These are phyloP conservation scores for Bombus impatiens DNA, from an alignment of 1,140 invertebrate species.

Conservation along the genomic window DNA sequence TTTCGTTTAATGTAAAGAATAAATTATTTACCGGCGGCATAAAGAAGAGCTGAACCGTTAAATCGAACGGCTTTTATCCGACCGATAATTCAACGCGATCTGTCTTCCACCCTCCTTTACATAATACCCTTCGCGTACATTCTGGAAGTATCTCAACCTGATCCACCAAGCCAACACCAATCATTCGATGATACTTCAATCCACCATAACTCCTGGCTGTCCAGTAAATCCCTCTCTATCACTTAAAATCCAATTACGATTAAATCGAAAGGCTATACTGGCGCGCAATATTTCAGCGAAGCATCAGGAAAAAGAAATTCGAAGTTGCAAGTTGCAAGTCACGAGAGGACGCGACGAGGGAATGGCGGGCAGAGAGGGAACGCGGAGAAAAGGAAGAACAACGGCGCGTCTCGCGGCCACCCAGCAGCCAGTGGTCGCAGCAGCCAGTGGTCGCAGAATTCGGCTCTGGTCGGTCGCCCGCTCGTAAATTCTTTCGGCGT, in stretches of 20 bases:
- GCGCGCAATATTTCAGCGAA: constrained; percentile 18
- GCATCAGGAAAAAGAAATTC: constrained; percentile 24
- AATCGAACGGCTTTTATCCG: not conserved
- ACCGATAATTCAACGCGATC: not conserved
- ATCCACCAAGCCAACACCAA: constrained; percentile 3
- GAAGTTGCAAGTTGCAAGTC: constrained; percentile 23
- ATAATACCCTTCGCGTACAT: not conserved
- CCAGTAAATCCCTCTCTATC: constrained; percentile 14
- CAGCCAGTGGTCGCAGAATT: constrained; percentile 12
- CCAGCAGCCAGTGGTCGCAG: constrained; percentile 22
- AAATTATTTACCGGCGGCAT: not conserved
- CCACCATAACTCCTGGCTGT: constrained; percentile 17
- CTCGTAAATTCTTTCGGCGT: constrained; percentile 47
- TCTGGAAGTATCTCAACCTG: constrained; percentile 1
- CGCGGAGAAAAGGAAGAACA: constrained; percentile 16
- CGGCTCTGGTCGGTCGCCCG: constrained; percentile 1
- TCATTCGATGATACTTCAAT: constrained; percentile 24
- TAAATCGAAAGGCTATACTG: constrained; percentile 12
- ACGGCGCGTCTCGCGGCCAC: constrained; percentile 22
- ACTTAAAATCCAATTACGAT: constrained; percentile 33
- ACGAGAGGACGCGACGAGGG: constrained; percentile 11
- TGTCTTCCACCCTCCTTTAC: not conserved
- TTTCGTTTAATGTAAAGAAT: constrained; percentile 3
- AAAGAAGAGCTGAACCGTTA: not conserved
- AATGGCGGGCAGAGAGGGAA: not conserved